Conservation (phyloP, 2,888 invertebrate species). For the Rhimphoctona megacephalus region DNA sequence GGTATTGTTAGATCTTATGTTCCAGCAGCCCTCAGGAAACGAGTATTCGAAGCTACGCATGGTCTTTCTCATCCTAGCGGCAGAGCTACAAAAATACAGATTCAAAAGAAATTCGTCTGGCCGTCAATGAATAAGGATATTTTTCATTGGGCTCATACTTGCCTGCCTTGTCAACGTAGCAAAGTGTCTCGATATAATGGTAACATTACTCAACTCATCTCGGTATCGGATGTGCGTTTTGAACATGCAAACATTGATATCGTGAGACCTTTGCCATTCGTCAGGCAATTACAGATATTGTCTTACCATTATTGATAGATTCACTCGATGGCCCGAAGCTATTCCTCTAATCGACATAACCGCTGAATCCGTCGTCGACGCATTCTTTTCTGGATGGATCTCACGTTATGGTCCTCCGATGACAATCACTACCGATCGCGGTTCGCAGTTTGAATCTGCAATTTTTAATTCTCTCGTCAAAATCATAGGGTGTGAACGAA, state of each 20-base stretch:
- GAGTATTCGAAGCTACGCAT: slow-evolving; percentile 67
- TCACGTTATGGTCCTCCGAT: slow-evolving; percentile 43
- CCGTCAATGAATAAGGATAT: slow-evolving; percentile 72
- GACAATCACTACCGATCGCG: slow-evolving; percentile 76
- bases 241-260: slow-evolving; percentile 79
- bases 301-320: slow-evolving; percentile 72
- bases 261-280: slow-evolving; percentile 75
- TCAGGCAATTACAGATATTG: slow-evolving; percentile 76
- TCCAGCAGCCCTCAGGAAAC: slow-evolving; percentile 62
- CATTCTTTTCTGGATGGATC: slow-evolving; percentile 36
- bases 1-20: slow-evolving; percentile 66
- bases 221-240: slow-evolving; percentile 69
- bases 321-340: slow-evolving; percentile 74
- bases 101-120: slow-evolving; percentile 72
- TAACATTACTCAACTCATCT: neutral
- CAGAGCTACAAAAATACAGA: slow-evolving; percentile 41
- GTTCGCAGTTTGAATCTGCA: slow-evolving; percentile 73
- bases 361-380: slow-evolving; percentile 39
- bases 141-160: slow-evolving; percentile 73
- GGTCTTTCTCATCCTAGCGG: slow-evolving; percentile 66
- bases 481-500: slow-evolving; percentile 63
- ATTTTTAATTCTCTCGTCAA: slow-evolving; percentile 68
- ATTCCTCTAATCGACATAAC: slow-evolving; percentile 67
- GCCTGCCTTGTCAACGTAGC: slow-evolving; percentile 75
- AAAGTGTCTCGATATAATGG: slow-evolving; percentile 60